Base-by-base conservation (phyloP, 64 coral and sea anemone genomes). In the Hydrozoanthus tunicans region DNA sequence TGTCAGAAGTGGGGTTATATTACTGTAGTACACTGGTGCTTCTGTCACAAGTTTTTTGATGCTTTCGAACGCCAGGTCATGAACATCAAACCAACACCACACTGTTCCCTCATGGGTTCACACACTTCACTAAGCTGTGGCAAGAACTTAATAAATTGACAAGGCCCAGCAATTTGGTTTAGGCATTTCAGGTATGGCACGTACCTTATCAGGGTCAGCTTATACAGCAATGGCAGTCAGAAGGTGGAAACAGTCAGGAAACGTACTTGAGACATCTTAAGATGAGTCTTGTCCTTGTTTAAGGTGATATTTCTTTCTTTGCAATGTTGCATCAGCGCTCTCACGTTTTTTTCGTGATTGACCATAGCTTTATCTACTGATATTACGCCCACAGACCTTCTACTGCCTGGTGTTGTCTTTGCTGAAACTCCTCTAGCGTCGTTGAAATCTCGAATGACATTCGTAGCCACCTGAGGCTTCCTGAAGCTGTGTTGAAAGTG, bases 251-350 rank as follows among this genome's bases (percentile, higher is more conserved):
- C 20, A 5, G 64, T 63, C 15, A 71, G 17, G 64, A 86, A 86
- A 24, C 56, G 26, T 24, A 86, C 63, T 67, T 69, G 51, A 51
- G 59, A 12, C 62, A 23, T 69, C 7, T 86, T 65, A 55, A 88
- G 64, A 51, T 82, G 53, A 59, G n/a, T 24, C 15, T 60, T 62
- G 3, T n/a, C 80, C 20, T 82, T 62, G 7, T 85, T 88, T 15
- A 88, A 51, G 26, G 24, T 86, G 62, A 88, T 56, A 26, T 88
- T 88, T 88, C 51, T 69, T 73, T 58, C 84, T 88, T 27, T 88
- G 14, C 65, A 88, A 24, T 65, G 67, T 54, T 88, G 52, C 84
- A 88, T 88, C 20, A 88, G 84, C 20, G 84, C 64, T 68, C 64
- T 51, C 51, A 74, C 11, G 3, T 88, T 88, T 6, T 55, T 54